phyloP scores from a whole-genome alignment of 2,888 invertebrate genomes.

The Heliconius sara region DNA sequence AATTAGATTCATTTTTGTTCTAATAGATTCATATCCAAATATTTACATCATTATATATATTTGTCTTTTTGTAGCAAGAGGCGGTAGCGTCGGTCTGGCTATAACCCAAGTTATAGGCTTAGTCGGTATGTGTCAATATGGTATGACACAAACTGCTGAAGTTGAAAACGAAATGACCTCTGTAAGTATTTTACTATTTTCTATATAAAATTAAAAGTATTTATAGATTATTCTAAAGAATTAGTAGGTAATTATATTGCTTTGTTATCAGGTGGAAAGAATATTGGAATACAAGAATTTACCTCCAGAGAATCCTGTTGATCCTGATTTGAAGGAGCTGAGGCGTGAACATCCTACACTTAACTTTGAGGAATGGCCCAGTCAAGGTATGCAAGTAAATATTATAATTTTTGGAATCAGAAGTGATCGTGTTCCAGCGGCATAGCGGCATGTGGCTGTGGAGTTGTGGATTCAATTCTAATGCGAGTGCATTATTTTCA shows the following conservation, averaged over 20 bases:
- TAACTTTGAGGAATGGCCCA: slow-evolving; percentile 75
- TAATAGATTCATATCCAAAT: background rate
- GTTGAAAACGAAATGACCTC: slow-evolving; percentile 92
- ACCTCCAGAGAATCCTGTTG: slow-evolving; percentile 84
- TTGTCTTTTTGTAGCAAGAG: slow-evolving; percentile 49
- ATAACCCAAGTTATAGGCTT: slow-evolving; percentile 88
- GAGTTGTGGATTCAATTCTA: too few relatives aligned
- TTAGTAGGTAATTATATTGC: background rate
- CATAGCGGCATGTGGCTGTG: background rate
- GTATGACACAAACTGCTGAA: slow-evolving; percentile 93
- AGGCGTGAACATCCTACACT: slow-evolving; percentile 67
- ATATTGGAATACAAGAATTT: slow-evolving; percentile 92
- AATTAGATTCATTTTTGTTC: background rate
- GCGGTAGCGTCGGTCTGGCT: slow-evolving; percentile 84
- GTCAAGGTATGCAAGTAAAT: slow-evolving; percentile 61
- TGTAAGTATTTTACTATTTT: slow-evolving; percentile 75
- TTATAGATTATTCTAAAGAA: background rate
- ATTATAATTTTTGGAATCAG: background rate
- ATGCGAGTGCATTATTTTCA: too few relatives aligned
- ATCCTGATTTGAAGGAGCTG: slow-evolving; percentile 70
- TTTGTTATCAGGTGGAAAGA: slow-evolving; percentile 85
- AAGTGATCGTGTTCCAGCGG: background rate
- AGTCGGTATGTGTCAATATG: slow-evolving; percentile 91
- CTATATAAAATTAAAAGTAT: background rate
- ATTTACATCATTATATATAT: background rate